Percentiles rank a stretch among this genome's conserved stretches.
phyloP scores from a whole-genome alignment of 2,113 vertebrate genomes.

The Myodes glareolus region DNA sequence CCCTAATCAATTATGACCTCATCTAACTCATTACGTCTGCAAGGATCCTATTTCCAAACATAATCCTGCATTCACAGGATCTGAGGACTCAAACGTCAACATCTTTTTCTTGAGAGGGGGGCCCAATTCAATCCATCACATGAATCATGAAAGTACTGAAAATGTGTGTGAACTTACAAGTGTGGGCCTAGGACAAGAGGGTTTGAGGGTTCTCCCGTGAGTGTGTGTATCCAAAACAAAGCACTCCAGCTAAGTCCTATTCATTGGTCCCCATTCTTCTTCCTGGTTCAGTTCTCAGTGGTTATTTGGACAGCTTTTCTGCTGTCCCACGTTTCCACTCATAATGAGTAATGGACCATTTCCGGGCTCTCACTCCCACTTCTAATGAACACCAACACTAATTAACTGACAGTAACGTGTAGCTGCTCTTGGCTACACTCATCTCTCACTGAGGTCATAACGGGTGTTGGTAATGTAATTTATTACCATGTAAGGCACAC shows the following conservation, averaged over 20 bases:
- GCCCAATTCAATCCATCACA: background rate
- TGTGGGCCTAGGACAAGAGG: rapidly evolving
- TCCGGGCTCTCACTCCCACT: slow-evolving; percentile 76
- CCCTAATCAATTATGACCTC: background rate
- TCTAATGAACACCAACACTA: slow-evolving; percentile 80
- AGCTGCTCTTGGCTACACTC: slow-evolving; percentile 79
- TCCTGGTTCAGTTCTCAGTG: slow-evolving; percentile 12
- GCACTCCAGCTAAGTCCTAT: background rate
- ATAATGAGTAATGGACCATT: slow-evolving; percentile 62
- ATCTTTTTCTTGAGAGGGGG: background rate
- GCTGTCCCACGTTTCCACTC: slow-evolving; percentile 36
- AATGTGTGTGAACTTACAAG: background rate
- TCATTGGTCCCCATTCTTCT: background rate
- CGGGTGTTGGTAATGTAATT: slow-evolving; percentile 77
- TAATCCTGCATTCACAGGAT: background rate
- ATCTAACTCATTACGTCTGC: background rate
- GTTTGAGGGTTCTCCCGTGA: rapidly evolving
- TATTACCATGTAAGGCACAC: slow-evolving; percentile 71
- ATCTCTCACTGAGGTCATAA: slow-evolving; percentile 83
- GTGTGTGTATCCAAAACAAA: background rate
- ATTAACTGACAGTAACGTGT: slow-evolving; percentile 84
- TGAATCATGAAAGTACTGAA: background rate
- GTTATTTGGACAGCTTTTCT: slow-evolving; percentile 56
- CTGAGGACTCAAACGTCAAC: background rate
- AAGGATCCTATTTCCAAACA: background rate